These are phyloP conservation scores for Dreissena polymorpha DNA, from an alignment of 1,140 invertebrate species.

Conservation along the genomic window DNA sequence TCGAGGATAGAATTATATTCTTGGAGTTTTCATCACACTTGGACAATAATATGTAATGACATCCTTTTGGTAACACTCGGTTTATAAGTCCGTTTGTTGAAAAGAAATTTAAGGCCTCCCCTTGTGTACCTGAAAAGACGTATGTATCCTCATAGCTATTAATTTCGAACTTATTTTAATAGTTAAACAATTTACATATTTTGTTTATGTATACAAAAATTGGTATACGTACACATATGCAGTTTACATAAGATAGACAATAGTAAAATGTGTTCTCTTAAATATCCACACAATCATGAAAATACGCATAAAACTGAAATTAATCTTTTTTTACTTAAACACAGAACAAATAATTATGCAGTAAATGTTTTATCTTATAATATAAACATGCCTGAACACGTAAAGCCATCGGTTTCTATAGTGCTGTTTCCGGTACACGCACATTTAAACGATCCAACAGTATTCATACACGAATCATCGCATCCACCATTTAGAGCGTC, in stretches of 20 bases:
- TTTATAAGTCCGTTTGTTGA: not conserved
- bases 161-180: not conserved
- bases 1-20: conserved; percentile 26
- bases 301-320: too few species aligned
- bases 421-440: conserved; percentile 3
- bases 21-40: conserved; percentile 11
- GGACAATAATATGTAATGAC: conserved; percentile 13
- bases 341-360: too few species aligned
- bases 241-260: too few species aligned
- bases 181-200: not conserved
- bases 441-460: conserved; percentile 4
- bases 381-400: conserved; percentile 15
- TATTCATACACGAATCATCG: conserved; percentile 3
- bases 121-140: not conserved
- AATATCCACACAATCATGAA: too few species aligned
- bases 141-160: not conserved
- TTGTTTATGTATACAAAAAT: too few species aligned
- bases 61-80: conserved; percentile 23
- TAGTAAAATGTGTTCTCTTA: too few species aligned
- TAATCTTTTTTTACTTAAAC: too few species aligned
- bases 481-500: conserved; percentile 23
- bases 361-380: too few species aligned
- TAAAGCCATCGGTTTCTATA: conserved; percentile 5
- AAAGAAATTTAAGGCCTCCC: not conserved
- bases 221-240: too few species aligned